Conservation (phyloP, 2,888 invertebrate species). For the Aspidiotus destructor region DNA sequence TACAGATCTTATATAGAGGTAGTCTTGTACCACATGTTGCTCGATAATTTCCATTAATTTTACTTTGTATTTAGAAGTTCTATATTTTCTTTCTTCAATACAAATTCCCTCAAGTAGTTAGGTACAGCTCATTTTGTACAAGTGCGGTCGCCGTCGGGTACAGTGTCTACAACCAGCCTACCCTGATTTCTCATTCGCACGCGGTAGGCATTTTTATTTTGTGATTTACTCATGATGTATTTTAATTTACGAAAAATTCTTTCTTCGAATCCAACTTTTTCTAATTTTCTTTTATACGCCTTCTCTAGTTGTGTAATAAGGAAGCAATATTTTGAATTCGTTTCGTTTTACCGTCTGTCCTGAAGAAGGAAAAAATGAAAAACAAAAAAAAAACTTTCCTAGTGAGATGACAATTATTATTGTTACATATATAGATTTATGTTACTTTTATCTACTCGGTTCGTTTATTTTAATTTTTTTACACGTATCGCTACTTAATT, state of each 20-base stretch:
- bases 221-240: conserved; percentile 18
- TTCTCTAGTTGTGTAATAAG: conserved; percentile 12
- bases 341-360: not conserved
- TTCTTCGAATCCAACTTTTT: not conserved
- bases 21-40: not conserved
- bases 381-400: conserved; percentile 3
- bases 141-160: conserved; percentile 3
- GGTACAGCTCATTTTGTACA: conserved; percentile 21
- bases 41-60: conserved; percentile 13
- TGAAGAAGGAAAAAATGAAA: not conserved
- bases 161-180: not conserved
- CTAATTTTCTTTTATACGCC: conserved; percentile 19
- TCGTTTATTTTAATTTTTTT: conserved; percentile 1
- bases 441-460: conserved; percentile 6
- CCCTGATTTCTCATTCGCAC: conserved; percentile 17
- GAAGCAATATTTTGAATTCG: conserved; percentile 26
- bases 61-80: not conserved
- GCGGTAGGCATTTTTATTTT: conserved; percentile 20
- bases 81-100: no score
- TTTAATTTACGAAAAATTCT: conserved; percentile 3
- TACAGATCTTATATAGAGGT: no score
- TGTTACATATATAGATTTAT: not conserved
- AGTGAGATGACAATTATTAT: conserved; percentile 13
- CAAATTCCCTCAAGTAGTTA: not conserved
- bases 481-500: conserved; percentile 10